Evolutionary conservation across 2,113 vertebrate species (phyloP), one percentile per base, ranked within the genome.

Genomic region (Antechinus stuartii): DNA sequence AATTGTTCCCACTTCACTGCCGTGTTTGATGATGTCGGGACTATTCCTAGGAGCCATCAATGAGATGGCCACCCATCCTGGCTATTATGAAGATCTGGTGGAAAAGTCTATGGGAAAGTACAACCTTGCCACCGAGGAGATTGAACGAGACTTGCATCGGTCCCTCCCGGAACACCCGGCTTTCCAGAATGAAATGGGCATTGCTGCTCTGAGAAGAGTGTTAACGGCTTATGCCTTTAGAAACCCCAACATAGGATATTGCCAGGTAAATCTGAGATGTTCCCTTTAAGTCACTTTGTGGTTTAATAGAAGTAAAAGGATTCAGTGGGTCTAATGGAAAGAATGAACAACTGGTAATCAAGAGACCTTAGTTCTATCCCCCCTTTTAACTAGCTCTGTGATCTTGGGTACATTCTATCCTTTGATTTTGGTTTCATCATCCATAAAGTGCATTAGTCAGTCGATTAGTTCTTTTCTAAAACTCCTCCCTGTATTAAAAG

Each of bases 131-230:
- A 99, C 99, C 0, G 99, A 99, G 97, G 99, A 99, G 98, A 99
- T 99, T 4, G 99, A 99, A 98, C 98, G 99, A 46, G 99, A 99
- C 97, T 98, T 99, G 68, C 99, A 99, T 97, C 99, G 99, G 96
- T 99, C 99, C 2, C 99, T 99, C 24, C 99, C 99, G 0, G 99
- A 99, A 23, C 99, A 99, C 94, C 99, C 99, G 0, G 99, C 99
- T 0, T 99, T 99, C 97, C 99, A 99, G 98, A 99, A 99, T 0
- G 99, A 99, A 98, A 99, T 99, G 99, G 99, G 99, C 91, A 99
- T 99, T 68, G 99, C 99, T 0, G 99, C 99, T 47, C 98, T 99
- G 89, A 98, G 99, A 95, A 99, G 99, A 95, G 99, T 99, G 84
- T 98, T 99, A 92, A 99, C 99, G 0, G 99, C 99, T 5, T 99